Base-by-base conservation (phyloP, 2,888 invertebrate species). In the Unio pictorum region DNA sequence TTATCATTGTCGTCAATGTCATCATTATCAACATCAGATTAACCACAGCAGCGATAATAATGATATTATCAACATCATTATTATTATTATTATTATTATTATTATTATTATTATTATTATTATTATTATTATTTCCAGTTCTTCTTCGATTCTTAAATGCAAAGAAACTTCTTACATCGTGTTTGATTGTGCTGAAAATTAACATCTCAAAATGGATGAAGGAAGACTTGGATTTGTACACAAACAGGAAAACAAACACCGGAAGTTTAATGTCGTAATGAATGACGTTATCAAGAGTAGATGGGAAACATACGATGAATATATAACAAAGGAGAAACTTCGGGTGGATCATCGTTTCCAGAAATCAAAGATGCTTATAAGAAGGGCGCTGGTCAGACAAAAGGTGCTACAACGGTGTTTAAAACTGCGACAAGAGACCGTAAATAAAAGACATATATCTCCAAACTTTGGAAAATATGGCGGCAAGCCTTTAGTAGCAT, bases 221-320 rank as follows among this genome's bases (percentile, higher is more conserved):
- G 84, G 84, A 55, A 69, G 84, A 20, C 75, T 83, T 3, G 84
- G 81, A 1, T 67, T 76, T 11, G 82, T 81, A 55, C 76, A 80
- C 18, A 73, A 78, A 30, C 78, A 76, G 62, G 84, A 81, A 71
- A 81, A 82, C 70, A 78, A 79, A 58, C 77, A 81, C 45, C 71
- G 84, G 61, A 82, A 83, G 67, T 83, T 78, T 67, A 75, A 82
- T 30, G 81, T 79, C 61, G 78, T 84, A 56, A 68, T 84, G 4
- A 84, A 84, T 78, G 83, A 83, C 71, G 79, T 82, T n/a, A 73
- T 80, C 17, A 80, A 78, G 63, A 74, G 73, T 18, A 77, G 71
- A 64, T 76, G 71, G 70, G 76, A 78, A 15, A 75, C 76, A 1
- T 75, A 77, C n/a, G 72, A 74, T 23, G 80, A 81, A 11, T 76